Conservation (phyloP, 2,113 vertebrate species). For the Leucoraja erinaceus region DNA sequence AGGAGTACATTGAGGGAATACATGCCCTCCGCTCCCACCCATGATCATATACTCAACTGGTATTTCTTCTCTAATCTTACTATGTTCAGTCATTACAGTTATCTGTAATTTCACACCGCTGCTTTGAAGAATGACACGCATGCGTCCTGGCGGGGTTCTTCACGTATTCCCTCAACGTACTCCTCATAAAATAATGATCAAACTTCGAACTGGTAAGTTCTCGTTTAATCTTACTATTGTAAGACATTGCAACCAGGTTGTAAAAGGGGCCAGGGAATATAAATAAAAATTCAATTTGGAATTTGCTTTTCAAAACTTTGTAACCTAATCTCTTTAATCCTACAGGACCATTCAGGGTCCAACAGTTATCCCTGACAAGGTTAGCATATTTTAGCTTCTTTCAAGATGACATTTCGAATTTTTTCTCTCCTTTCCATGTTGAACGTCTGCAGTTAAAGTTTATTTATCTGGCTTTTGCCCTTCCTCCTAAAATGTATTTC, state of each 20-base stretch:
- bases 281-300: constrained; percentile 39
- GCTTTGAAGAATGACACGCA: too few relatives aligned
- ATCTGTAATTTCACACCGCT: too few relatives aligned
- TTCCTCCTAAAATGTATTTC: neutral
- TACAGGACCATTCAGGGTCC: constrained; percentile 50
- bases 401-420: constrained; percentile 10
- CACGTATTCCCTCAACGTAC: too few relatives aligned
- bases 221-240: too few relatives aligned
- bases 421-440: neutral
- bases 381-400: constrained; percentile 43
- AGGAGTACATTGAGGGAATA: too few relatives aligned
- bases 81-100: too few relatives aligned
- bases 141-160: too few relatives aligned
- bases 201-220: too few relatives aligned
- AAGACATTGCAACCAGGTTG: neutral
- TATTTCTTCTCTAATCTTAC: too few relatives aligned
- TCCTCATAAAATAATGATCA: too few relatives aligned
- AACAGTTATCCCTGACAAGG: constrained; percentile 37
- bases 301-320: constrained; percentile 49
- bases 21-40: too few relatives aligned
- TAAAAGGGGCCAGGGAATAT: neutral
- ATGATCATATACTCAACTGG: too few relatives aligned
- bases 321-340: constrained; percentile 53
- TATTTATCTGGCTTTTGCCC: constrained; percentile 3
- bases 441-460: constrained; percentile 21